Evolutionary conservation across 2,113 vertebrate species (phyloP).

Genomic region (Chloropsis cyanopogon): DNA sequence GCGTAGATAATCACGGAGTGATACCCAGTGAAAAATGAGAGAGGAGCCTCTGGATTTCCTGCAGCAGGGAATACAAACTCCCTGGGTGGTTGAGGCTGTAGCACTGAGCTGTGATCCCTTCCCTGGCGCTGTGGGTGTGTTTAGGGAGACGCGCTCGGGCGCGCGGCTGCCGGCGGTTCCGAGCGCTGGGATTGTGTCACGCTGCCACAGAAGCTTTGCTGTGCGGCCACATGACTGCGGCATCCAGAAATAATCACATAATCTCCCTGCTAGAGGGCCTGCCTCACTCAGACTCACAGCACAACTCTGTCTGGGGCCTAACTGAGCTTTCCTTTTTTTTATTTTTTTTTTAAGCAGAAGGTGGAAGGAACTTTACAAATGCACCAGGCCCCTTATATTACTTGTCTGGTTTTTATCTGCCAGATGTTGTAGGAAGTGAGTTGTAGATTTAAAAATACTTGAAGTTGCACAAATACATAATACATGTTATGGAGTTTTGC

Average conservation of each 20-base stretch:
- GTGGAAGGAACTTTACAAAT: neutral
- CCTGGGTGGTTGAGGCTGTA: accelerated
- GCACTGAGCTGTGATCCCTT: neutral
- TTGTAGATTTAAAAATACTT: neutral
- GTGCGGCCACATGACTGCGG: conserved; percentile 62
- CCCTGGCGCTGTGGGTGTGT: neutral
- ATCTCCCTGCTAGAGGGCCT: conserved; percentile 42
- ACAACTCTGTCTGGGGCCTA: neutral
- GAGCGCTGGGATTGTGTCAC: conserved; percentile 45
- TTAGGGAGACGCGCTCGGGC: neutral
- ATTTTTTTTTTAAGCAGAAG: neutral
- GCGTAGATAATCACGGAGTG: neutral
- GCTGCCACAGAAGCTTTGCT: conserved; percentile 51
- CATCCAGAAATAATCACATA: conserved; percentile 69
- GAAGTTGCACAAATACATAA: neutral
- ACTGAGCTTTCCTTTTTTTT: neutral
- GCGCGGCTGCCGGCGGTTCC: neutral
- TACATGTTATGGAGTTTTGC: neutral
- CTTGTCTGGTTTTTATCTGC: neutral
- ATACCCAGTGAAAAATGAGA: neutral
- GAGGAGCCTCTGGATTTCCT: neutral
- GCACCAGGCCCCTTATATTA: neutral
- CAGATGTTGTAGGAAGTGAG: neutral
- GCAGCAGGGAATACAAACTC: neutral
- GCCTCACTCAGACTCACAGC: neutral